These are phyloP conservation scores for Minunthozetes semirufus DNA, from an alignment of 2,888 invertebrate species.

Conservation along the genomic window DNA sequence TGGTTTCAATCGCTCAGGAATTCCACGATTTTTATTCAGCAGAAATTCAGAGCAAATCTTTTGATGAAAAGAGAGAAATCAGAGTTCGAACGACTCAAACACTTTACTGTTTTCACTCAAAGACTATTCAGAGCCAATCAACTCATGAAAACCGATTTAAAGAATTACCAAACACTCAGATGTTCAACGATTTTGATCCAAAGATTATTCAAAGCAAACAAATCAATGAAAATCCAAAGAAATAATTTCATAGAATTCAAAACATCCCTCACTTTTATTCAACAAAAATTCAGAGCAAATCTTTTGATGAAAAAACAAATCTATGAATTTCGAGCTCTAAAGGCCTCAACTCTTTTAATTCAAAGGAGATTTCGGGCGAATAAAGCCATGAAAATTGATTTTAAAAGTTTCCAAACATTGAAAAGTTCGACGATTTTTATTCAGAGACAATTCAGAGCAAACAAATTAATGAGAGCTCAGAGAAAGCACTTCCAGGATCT, in stretches of 20 bases:
- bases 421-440: background rate
- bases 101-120: background rate
- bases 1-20: background rate
- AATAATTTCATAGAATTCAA: background rate
- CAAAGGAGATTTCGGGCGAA: slow-evolving; percentile 39
- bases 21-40: background rate
- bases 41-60: background rate
- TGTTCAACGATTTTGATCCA: no score
- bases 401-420: background rate
- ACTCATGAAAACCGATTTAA: background rate
- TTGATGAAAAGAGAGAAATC: background rate
- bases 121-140: slow-evolving; percentile 5
- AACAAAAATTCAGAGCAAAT: slow-evolving; percentile 13
- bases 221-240: slow-evolving; percentile 6
- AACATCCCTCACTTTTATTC: background rate
- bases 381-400: background rate
- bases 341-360: background rate
- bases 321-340: background rate
- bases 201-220: background rate
- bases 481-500: background rate
- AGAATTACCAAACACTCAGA: background rate
- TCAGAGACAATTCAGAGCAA: slow-evolving; percentile 22
- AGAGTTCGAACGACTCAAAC: background rate
- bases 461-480: slow-evolving; percentile 5
- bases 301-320: background rate